Conservation (phyloP, 2,797 vertebrate species). For the Chiropotes sagulatus region DNA sequence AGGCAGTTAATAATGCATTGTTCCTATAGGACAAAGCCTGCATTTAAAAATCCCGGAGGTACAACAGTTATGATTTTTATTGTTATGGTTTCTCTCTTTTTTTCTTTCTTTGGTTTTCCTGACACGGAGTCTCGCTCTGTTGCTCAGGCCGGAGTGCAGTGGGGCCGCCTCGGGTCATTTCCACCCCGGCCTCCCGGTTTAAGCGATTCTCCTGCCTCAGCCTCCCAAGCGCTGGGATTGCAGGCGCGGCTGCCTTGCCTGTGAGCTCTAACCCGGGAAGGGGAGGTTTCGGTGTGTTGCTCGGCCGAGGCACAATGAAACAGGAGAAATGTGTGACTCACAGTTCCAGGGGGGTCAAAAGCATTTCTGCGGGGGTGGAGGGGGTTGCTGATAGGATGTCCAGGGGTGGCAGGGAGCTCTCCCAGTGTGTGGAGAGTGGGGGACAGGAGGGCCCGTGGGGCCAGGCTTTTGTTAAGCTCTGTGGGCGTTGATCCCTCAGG, state of each 20-base stretch:
- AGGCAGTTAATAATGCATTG: not conserved
- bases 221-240: too few species aligned
- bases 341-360: not conserved
- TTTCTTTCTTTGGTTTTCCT: too few species aligned
- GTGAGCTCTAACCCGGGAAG: not conserved
- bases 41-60: not conserved
- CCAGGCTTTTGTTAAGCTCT: not conserved
- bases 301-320: not conserved
- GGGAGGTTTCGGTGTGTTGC: not conserved
- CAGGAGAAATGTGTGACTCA: not conserved
- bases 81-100: not conserved
- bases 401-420: not conserved
- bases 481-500: not conserved
- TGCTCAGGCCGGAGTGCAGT: too few species aligned
- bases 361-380: not conserved
- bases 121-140: too few species aligned
- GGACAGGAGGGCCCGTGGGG: not conserved
- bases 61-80: not conserved
- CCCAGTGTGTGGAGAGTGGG: not conserved
- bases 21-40: not conserved
- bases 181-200: too few species aligned
- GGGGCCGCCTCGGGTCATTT: too few species aligned
- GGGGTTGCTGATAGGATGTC: not conserved
- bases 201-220: too few species aligned
- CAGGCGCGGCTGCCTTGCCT: too few species aligned